Evolutionary conservation across 2,888 invertebrate species (phyloP), one percentile per base, ranked within the genome.

Genomic region (Apantesis nais): DNA sequence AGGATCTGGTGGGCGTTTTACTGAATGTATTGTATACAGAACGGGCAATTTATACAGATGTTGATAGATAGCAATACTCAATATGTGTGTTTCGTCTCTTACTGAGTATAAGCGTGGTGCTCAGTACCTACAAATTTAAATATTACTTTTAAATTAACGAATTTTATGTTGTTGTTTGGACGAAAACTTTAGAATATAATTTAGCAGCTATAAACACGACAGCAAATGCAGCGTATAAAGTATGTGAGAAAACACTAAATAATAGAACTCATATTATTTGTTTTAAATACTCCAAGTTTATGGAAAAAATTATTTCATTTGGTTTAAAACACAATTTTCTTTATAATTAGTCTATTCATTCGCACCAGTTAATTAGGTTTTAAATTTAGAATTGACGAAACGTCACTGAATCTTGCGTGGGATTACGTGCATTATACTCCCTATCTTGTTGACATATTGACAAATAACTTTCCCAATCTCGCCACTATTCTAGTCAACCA

Each of bases 401-500:
- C 78, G 63, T 78, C 77, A 80, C 79, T 78, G 77, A 83, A 80
- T 80, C 82, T 78, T 78, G 72, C 79, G 77, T 78, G 78, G 79
- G 78, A 73, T 78, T 81, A 82, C 83, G 82, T 79, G 80, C 85
- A 87, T 55, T 88, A 89, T 88, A 86, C 89, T 84, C 86, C 86
- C 85, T 85, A 87, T 84, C 86, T 83, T 82, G 91, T 85, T 92
- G 93, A 93, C 93, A 92, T 90, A 88, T 86, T 86, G 89, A 93
- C 92, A 91, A 92, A 94, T 93, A 90, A 86, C 87, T 89, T 90
- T 89, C 91, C 88, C 86, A 89, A 89, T 88, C 86, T 83, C 83
- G 81, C 80, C 73, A 75, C 74, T 71, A 78, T 75, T 78, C 66
- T 62, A 72, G 58, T 72, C 16, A 78, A 73, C 89, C 85, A 86